phyloP scores from a whole-genome alignment of 2,888 invertebrate species.

The Troides oblongomaculatus region DNA sequence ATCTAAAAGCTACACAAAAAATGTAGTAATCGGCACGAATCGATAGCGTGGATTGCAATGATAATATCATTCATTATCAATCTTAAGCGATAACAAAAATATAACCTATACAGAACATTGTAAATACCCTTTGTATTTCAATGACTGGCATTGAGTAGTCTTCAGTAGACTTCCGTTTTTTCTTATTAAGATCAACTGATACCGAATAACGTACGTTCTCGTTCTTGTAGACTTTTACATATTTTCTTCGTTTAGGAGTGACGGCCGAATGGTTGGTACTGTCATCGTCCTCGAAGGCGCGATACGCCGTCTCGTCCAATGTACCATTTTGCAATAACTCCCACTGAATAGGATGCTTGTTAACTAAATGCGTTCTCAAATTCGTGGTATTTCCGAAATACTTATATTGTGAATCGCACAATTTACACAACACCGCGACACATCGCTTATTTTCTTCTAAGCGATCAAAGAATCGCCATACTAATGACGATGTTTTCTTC shows the following conservation, averaged over 20 bases:
- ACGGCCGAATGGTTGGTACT: constrained; percentile 41
- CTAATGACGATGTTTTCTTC: constrained; percentile 69
- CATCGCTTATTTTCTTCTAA: constrained; percentile 60
- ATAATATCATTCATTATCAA: constrained; percentile 32
- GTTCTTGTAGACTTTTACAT: constrained; percentile 48
- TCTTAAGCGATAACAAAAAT: constrained; percentile 37
- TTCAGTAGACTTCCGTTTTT: constrained; percentile 42
- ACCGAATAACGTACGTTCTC: constrained; percentile 71
- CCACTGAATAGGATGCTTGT: constrained; percentile 74
- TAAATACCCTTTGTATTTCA: constrained; percentile 68
- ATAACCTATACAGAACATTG: constrained; percentile 46
- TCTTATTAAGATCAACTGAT: constrained; percentile 56
- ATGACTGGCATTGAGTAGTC: constrained; percentile 56
- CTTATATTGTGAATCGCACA: constrained; percentile 72
- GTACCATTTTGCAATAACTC: constrained; percentile 63
- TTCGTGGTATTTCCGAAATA: constrained; percentile 75
- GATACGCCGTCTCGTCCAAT: constrained; percentile 53
- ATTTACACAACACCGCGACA: constrained; percentile 68
- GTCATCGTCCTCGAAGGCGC: constrained; percentile 49
- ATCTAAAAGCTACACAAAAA: constrained; percentile 25
- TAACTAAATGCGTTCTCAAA: constrained; percentile 63
- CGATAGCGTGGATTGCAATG: constrained; percentile 19
- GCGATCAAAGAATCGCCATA: constrained; percentile 73
- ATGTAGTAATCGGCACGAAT: constrained; percentile 32
- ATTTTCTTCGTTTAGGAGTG: constrained; percentile 52